These are phyloP conservation scores for Pycnomerus fuliginosus DNA, from an alignment of 2,888 invertebrate genomes.

Conservation along the genomic window DNA sequence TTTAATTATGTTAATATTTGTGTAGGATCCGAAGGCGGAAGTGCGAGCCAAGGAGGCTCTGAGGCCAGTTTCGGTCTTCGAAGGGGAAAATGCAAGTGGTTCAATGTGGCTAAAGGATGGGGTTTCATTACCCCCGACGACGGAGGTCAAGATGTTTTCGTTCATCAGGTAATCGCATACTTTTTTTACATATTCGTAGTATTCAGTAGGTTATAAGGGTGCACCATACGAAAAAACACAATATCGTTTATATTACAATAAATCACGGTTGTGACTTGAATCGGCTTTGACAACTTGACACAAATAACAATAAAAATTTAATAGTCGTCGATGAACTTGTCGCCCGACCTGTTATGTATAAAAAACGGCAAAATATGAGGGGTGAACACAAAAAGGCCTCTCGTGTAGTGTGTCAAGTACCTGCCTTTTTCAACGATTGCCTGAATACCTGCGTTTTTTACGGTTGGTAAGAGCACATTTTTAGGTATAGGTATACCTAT, in stretches of 20 bases:
- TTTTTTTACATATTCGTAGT: too few species aligned
- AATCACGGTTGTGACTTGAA: constrained; percentile 31
- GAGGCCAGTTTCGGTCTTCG: constrained; percentile 63
- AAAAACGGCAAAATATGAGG: constrained; percentile 40
- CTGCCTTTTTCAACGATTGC: constrained; percentile 38
- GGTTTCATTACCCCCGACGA: constrained; percentile 91
- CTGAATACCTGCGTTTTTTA: constrained; percentile 24
- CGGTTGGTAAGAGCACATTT: too few species aligned
- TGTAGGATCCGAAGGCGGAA: constrained; percentile 53
- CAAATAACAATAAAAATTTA: constrained; percentile 24
- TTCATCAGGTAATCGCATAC: constrained; percentile 91
- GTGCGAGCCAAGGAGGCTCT: constrained; percentile 50
- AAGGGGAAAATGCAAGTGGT: constrained; percentile 90
- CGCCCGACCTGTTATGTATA: constrained; percentile 34
- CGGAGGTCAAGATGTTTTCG: constrained; percentile 88
- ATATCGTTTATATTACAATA: constrained; percentile 37
- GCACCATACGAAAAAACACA: too few species aligned
- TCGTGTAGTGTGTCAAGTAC: constrained; percentile 41
- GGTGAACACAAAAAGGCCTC: constrained; percentile 36
- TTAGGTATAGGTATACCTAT: too few species aligned
- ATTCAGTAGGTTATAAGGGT: too few species aligned
- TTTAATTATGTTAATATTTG: too few species aligned
- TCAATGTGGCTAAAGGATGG: constrained; percentile 94
- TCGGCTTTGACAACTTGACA: constrained; percentile 30
- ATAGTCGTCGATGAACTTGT: constrained; percentile 34